Evolutionary conservation across 2,888 invertebrate species (phyloP), one percentile per base, ranked within the genome.

Genomic region (Melipona bicolor): DNA sequence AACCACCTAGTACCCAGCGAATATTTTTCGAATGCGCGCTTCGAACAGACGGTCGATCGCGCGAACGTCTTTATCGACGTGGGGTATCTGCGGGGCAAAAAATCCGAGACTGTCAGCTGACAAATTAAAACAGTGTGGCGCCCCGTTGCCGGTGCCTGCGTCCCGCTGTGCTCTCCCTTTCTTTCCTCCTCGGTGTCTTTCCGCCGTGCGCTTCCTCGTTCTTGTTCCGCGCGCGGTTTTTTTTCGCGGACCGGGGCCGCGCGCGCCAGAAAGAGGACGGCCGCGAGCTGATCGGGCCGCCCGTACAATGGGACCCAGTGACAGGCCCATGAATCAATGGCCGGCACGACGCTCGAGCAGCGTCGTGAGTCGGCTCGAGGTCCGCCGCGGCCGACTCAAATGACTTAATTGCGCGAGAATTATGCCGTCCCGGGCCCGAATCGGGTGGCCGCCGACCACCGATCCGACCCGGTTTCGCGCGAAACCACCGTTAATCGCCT

Each of bases 81-180:
- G 69, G 64, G 77, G 65, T 67, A 80, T 79, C 77, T 65, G 68
- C 32, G 61, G 21, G 6, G 62, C 70, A 83, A 84, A 83, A 83
- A 79, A 76, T 68, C 49, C 64, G n/a, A 68, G 43, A 49, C 52
- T 49, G 72, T 15, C 71, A 73, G 79, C 83, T 85, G 85, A 85
- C 85, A 85, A 85, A 85, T 85, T 85, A 85, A 85, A 80, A 83
- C 83, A 85, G 83, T 80, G 80, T 64, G 80, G 79, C 77, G 65
- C 59, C 84, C 74, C 36, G 82, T 77, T 69, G 82, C 52, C 74
- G 21, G 64, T 76, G 74, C 73, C 74, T 36, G 27, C 27, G 11
- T 24, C 85, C 79, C 68, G 83, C 85, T 80, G 80, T 4, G 79
- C 62, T n/a, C 13, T n/a, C 61, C 49, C 24, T 27, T 36, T 43